A percentile compares a stretch with the other conserved stretches of the same genome.
phyloP scores from a whole-genome alignment of 2,113 vertebrate genomes.

The Hippocampus comes region DNA sequence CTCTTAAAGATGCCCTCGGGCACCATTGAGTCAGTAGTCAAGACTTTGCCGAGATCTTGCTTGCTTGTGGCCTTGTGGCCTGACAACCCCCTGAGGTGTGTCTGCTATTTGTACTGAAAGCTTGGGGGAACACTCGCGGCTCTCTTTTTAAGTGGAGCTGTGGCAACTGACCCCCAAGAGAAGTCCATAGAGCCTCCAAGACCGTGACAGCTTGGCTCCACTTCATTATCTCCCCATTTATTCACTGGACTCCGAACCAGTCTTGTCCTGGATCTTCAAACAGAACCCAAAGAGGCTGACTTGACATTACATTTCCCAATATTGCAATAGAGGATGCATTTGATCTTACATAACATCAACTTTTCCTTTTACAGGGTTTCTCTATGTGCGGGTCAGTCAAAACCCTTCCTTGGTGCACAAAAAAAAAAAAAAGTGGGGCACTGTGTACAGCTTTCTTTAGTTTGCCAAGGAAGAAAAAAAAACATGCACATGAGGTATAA shows the following conservation, averaged over 20 bases:
- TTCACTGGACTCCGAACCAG: constrained; percentile 8
- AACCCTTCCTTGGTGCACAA: too few relatives aligned
- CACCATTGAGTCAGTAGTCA: constrained; percentile 73
- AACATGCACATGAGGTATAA: not conserved
- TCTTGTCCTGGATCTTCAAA: not conserved
- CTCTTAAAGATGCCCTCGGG: constrained; percentile 77
- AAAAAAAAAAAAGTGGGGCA: too few relatives aligned
- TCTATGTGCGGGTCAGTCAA: too few relatives aligned
- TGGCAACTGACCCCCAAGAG: constrained; percentile 55
- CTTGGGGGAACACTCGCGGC: constrained; percentile 59
- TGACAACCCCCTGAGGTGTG: constrained; percentile 79
- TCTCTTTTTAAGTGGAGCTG: constrained; percentile 81
- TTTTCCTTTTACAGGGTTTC: not conserved
- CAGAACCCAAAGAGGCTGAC: not conserved
- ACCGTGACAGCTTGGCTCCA: constrained; percentile 55
- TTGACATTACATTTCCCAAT: not conserved
- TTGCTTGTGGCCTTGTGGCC: constrained; percentile 76
- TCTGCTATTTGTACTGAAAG: constrained; percentile 71
- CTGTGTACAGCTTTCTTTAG: not conserved
- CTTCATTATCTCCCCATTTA: constrained; percentile 22
- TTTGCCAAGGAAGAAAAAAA: not conserved
- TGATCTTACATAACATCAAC: not conserved
- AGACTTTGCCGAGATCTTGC: constrained; percentile 83
- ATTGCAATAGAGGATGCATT: not conserved
- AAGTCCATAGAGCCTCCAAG: constrained; percentile 47